Conservation (phyloP, 2,797 vertebrate species). For the Chaetophractus vellerosus region DNA sequence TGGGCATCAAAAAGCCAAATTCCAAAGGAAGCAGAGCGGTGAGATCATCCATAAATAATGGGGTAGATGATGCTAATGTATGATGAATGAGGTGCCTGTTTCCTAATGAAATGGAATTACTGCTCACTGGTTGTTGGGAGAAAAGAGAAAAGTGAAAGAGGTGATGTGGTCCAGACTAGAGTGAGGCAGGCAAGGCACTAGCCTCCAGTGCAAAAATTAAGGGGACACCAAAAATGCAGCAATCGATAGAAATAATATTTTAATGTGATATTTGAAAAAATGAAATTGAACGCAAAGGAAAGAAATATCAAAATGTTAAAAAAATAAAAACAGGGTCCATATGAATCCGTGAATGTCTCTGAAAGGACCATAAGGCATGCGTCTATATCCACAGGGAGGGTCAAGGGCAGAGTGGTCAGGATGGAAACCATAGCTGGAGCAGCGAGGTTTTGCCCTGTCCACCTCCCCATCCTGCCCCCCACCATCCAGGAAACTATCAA, state of each 20-base stretch:
- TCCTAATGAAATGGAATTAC: neutral
- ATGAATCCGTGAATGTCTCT: neutral
- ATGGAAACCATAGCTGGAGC: neutral
- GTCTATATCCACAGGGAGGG: neutral
- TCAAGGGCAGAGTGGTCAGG: neutral
- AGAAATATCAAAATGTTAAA: neutral
- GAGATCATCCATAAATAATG: neutral
- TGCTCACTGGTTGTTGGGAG: neutral
- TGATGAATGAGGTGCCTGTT: neutral
- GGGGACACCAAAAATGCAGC: neutral
- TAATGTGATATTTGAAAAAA: neutral
- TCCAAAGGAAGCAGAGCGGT: neutral
- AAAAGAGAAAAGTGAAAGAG: neutral
- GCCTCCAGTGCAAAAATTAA: neutral
- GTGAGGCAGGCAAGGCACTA: neutral
- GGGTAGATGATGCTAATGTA: neutral
- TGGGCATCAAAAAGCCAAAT: neutral
- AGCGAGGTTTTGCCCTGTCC: neutral
- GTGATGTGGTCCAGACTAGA: neutral
- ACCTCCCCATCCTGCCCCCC: accelerated
- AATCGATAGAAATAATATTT: neutral
- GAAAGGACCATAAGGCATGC: neutral
- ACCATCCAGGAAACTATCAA: neutral
- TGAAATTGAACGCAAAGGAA: neutral
- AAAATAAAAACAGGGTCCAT: neutral